These are phyloP conservation scores for Drepana arcuata DNA, from an alignment of 1,140 invertebrate genomes.

Conservation along the genomic window DNA sequence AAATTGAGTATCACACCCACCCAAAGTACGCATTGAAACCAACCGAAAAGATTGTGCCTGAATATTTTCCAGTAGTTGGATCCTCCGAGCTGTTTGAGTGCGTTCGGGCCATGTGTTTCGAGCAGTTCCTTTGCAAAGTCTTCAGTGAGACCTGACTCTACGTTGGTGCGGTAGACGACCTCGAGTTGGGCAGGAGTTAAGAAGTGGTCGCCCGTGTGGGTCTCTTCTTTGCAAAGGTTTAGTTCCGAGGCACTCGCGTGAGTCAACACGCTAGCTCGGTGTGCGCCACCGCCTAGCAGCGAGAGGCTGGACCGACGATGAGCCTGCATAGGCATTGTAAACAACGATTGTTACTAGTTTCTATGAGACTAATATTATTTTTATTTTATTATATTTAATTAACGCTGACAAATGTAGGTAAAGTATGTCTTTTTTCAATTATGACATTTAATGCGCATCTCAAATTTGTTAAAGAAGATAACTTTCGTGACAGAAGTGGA, in stretches of 20 bases:
- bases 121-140: slow-evolving; percentile 71
- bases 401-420: no score
- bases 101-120: slow-evolving; percentile 79
- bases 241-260: slow-evolving; percentile 21
- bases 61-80: slow-evolving; percentile 80
- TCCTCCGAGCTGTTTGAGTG: slow-evolving; percentile 76
- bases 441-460: no score
- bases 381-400: no score
- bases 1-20: slow-evolving; percentile 79
- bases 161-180: slow-evolving; percentile 62
- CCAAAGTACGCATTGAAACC: slow-evolving; percentile 82
- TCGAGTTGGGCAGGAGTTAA: slow-evolving; percentile 50
- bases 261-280: slow-evolving; percentile 15
- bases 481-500: no score
- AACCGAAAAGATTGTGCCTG: slow-evolving; percentile 79
- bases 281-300: slow-evolving; percentile 7
- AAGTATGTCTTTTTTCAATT: no score
- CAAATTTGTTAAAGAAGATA: no score
- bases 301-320: slow-evolving; percentile 27
- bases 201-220: slow-evolving; percentile 82
- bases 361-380: no score
- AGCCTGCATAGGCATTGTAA: slow-evolving; percentile 21
- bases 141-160: slow-evolving; percentile 73
- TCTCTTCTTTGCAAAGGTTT: slow-evolving; percentile 78
- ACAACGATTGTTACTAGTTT: no score